Evolutionary conservation across 2,888 invertebrate genomes (phyloP), one percentile per base, ranked within the genome.

Genomic region (Trachelus troglodyta): DNA sequence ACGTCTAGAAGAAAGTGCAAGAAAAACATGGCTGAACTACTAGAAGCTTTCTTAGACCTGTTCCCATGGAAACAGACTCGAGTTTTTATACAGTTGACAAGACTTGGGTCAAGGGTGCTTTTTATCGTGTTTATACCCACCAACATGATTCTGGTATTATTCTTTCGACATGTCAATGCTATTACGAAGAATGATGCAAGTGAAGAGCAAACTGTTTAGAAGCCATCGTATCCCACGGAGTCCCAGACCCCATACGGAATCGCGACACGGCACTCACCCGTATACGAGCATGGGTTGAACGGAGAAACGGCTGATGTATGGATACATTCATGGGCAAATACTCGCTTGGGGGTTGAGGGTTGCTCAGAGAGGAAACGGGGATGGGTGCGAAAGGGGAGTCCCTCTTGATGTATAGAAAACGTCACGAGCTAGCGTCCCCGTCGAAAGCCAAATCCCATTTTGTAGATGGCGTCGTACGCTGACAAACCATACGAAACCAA

Each of bases 271-370:
- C 37, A 34, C 35, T 37, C 74, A 23, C 35, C 74, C 74, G 30
- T 30, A 74, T 23, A 35, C 30, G 35, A 30, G 35, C 56, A 12
- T 9, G 12, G 35, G 74, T 34, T 34, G 74, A 74, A 37, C 37
- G n/a, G 34, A 37, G 74, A 74, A 35, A 11, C 76, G 76, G 35
- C 76, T 77, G 77, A 80, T 77, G 75, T 68, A 74, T 79, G 79
- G 83, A 76, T 80, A 79, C 76, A 80, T 82, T 80, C 73, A 37
- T 74, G 76, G 77, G 77, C 40, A 77, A 79, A 79, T 73, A 80
- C 77, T 74, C 74, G 75, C 74, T 34, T 30, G 75, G 74, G 75
- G 79, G 35, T 34, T 34, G 71, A 74, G 31, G 69, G 69, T 34
- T 76, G 34, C 35, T 74, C 35, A 23, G 69, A 77, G 35, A 15